Evolutionary conservation across 2,888 invertebrate species (phyloP), one percentile per base, ranked within the genome.

Genomic region (Tachystola acroxantha): DNA sequence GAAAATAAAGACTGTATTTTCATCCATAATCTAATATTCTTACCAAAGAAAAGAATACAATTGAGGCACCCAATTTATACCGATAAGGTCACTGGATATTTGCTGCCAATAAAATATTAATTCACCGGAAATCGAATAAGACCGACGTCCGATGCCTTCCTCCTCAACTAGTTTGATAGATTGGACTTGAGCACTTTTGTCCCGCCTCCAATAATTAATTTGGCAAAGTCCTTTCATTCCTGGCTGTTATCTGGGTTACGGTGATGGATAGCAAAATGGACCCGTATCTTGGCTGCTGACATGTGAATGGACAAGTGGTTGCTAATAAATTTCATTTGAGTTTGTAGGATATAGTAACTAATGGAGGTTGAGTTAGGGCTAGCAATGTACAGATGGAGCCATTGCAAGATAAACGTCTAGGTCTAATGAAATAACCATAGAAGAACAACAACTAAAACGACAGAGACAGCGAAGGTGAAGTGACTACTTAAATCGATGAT

Each of bases 131-230:
- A 29, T 29, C 34, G 12, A 35, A 35, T 19, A 19, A 32, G 34
- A 27, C 34, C 22, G 26, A 9, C n/a, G 31, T 39, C 39, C 28
- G 28, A 35, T n/a, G n/a, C n/a, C n/a, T 4, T 16, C 36, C 40
- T 12, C 10, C 16, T 36, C 25, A 36, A 40, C 13, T 32, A 16
- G 22, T 29, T 39, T 74, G 76, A 76, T 68, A 60, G 71, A 73
- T 73, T 63, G 60, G 55, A 48, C 54, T 57, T 43, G 39, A 53
- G 53, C 68, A 69, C 70, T 74, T 73, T 72, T 72, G 75, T 70
- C 62, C 57, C 52, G 44, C 47, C 48, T 43, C 46, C 56, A 48
- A 57, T 65, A 73, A 76, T 76, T 75, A 76, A 76, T 76, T 74
- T 58, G 44, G 52, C 38, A n/a, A 11, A 10, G 14, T 13, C 14